Evolutionary conservation across 2,888 invertebrate genomes (phyloP).

Genomic region (Tipula helvola): DNA sequence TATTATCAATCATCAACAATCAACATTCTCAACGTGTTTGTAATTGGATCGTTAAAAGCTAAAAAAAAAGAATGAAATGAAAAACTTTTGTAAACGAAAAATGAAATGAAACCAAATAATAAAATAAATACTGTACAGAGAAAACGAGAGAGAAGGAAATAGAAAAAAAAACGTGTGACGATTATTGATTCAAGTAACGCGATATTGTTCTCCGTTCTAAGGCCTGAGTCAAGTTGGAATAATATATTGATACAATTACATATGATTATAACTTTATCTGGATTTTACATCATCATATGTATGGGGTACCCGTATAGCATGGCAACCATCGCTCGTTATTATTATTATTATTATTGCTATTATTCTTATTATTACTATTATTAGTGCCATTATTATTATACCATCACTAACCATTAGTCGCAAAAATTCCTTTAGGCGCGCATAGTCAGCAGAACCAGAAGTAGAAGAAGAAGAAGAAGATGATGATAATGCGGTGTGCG

Average conservation of each 20-base stretch:
- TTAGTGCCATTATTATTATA: conserved; percentile 4
- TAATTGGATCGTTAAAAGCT: background rate
- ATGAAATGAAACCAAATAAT: background rate
- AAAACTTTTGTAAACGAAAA: background rate
- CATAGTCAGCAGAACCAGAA: background rate
- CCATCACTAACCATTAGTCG: background rate
- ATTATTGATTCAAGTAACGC: conserved; percentile 4
- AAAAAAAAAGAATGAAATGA: background rate
- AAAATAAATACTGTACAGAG: background rate
- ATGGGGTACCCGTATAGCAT: background rate
- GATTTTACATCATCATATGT: background rate
- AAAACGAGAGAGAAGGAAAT: background rate
- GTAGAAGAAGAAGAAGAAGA: background rate
- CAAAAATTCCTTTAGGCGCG: background rate
- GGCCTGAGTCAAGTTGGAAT: background rate
- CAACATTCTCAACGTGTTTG: conserved; percentile 4
- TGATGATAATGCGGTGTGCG: background rate
- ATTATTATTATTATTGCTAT: background rate
- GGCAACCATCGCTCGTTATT: background rate
- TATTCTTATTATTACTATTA: background rate
- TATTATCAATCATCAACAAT: background rate
- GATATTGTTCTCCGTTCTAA: background rate
- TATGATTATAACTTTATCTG: background rate
- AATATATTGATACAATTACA: background rate
- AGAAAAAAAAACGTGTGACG: background rate